Conservation (phyloP, 2,888 invertebrate species). For the Bedellia somnulentella region DNA sequence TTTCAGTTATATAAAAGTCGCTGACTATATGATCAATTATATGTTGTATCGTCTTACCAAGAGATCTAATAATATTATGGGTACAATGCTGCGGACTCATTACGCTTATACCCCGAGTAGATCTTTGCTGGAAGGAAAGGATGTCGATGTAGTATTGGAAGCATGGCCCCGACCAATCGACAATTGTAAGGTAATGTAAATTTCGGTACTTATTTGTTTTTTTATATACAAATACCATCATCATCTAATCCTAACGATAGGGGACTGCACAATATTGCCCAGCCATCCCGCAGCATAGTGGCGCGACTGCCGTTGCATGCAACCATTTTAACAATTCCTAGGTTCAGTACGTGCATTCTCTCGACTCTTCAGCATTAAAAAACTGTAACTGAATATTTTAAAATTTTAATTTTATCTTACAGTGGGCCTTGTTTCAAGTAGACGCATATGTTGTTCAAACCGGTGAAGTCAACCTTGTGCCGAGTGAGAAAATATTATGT, state of each 20-base stretch:
- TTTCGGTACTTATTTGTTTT: too few relatives aligned
- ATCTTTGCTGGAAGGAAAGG: constrained; percentile 30
- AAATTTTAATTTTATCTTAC: constrained; percentile 17
- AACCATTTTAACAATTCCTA: too few relatives aligned
- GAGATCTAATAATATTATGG: constrained; percentile 64
- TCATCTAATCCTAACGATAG: too few relatives aligned
- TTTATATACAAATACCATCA: too few relatives aligned
- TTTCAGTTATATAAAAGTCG: constrained; percentile 68
- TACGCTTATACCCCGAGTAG: constrained; percentile 49
- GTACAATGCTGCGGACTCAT: constrained; percentile 57
- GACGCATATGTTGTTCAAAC: constrained; percentile 49
- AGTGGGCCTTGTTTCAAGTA: constrained; percentile 66
- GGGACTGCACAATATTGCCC: too few relatives aligned
- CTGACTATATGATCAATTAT: constrained; percentile 72
- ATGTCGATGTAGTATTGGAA: constrained; percentile 54
- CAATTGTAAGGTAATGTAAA: constrained; percentile 43
- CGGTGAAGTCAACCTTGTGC: constrained; percentile 55
- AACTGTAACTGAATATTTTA: constrained; percentile 1
- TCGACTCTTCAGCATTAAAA: too few relatives aligned
- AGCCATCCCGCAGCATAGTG: neutral
- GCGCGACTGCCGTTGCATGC: neutral
- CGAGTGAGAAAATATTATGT: constrained; percentile 62
- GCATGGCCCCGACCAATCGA: constrained; percentile 33
- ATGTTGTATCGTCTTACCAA: constrained; percentile 67
- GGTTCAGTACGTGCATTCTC: too few relatives aligned